Percentiles rank a stretch among this genome's conserved stretches.
These are phyloP conservation scores for Nephrotoma guestfalica DNA, from an alignment of 2,888 invertebrate genomes.

Conservation along the genomic window DNA sequence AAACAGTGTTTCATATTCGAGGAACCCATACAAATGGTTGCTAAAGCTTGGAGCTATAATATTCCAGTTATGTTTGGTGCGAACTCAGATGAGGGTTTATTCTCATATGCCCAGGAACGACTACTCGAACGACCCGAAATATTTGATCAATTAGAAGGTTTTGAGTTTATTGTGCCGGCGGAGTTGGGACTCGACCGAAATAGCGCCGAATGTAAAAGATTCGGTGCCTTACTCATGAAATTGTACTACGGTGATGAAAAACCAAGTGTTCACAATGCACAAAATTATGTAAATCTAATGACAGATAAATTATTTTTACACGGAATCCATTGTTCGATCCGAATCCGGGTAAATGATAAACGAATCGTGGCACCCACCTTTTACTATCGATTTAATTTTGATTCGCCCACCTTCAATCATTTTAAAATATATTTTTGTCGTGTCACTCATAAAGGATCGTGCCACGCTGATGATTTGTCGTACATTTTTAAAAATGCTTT, in stretches of 20 bases:
- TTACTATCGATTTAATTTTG: conserved; percentile 30
- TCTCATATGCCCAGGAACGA: not conserved
- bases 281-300: conserved; percentile 19
- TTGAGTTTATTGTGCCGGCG: conserved; percentile 25
- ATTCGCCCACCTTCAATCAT: conserved; percentile 29
- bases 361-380: conserved; percentile 23
- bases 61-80: conserved; percentile 30
- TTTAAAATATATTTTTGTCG: conserved; percentile 12
- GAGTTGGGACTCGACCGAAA: conserved; percentile 21
- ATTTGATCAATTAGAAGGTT: conserved; percentile 18
- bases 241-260: conserved; percentile 33
- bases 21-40: conserved; percentile 26
- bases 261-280: conserved; percentile 20
- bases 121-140: not conserved
- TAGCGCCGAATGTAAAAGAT: conserved; percentile 19
- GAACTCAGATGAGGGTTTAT: conserved; percentile 25
- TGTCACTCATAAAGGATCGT: conserved; percentile 13
- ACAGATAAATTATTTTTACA: conserved; percentile 32
- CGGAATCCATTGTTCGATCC: conserved; percentile 20
- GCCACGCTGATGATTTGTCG: conserved; percentile 30
- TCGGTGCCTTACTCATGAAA: conserved; percentile 29
- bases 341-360: conserved; percentile 14
- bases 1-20: conserved; percentile 25
- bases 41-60: conserved; percentile 26
- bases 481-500: conserved; percentile 28